Percentiles rank a stretch among this genome's conserved stretches.
These are phyloP conservation scores for Hemiscyllium ocellatum DNA, from an alignment of 2,113 vertebrate genomes.

Conservation along the genomic window DNA sequence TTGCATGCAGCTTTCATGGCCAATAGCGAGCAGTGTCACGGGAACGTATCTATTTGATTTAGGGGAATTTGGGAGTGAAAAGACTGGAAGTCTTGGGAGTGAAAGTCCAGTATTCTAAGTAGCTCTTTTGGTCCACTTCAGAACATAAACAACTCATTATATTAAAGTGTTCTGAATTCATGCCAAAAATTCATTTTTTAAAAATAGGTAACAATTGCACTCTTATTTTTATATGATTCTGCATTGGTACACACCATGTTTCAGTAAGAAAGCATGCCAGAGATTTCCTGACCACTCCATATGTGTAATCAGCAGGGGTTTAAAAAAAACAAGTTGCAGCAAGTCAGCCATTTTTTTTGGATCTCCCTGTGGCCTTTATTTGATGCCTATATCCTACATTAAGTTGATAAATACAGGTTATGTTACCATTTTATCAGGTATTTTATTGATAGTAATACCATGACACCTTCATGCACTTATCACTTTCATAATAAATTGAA, in stretches of 20 bases:
- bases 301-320: background rate
- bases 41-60: background rate
- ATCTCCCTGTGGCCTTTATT: background rate
- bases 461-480: background rate
- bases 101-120: background rate
- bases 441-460: background rate
- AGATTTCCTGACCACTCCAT: background rate
- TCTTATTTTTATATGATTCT: background rate
- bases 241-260: background rate
- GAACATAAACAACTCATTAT: background rate
- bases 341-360: background rate
- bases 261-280: background rate
- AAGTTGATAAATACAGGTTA: background rate
- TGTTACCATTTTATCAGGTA: background rate
- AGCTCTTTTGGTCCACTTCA: background rate
- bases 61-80: background rate
- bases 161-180: background rate
- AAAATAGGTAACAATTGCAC: background rate
- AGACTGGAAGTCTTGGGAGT: no score
- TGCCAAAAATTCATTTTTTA: background rate
- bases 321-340: no score
- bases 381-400: background rate
- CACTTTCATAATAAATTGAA: background rate
- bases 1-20: background rate
- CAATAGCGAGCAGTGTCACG: background rate